Evolutionary conservation across 2,888 invertebrate genomes (phyloP).

Genomic region (Xestia c-nigrum): DNA sequence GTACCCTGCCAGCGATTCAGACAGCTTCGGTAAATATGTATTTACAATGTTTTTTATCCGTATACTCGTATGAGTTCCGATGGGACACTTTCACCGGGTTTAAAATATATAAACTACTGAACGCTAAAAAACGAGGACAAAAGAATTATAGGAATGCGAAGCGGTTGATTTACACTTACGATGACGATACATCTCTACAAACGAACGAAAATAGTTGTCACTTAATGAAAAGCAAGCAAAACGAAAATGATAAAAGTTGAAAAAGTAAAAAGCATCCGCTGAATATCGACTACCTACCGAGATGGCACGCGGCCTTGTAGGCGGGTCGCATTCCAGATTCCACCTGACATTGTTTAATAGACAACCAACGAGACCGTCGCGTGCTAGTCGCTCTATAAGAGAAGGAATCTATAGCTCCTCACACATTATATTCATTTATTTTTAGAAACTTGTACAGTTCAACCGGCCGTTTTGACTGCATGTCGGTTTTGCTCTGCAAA

Average conservation of each 20-base stretch:
- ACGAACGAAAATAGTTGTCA: conserved; percentile 43
- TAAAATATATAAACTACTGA: not conserved
- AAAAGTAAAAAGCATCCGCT: conserved; percentile 61
- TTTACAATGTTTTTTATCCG: conserved; percentile 12
- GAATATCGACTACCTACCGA: conserved; percentile 71
- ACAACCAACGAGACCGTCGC: conserved; percentile 69
- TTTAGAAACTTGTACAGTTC: conserved; percentile 55
- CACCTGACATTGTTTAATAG: conserved; percentile 85
- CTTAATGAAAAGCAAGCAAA: conserved; percentile 51
- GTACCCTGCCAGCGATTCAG: conserved; percentile 88
- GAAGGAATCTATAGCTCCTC: conserved; percentile 63
- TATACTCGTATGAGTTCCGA: not conserved
- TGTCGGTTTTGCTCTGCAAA: conserved; percentile 44
- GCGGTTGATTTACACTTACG: conserved; percentile 25
- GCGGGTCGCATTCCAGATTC: conserved; percentile 88
- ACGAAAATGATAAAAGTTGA: conserved; percentile 63
- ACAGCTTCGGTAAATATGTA: conserved; percentile 88
- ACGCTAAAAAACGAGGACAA: not conserved
- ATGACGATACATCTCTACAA: conserved; percentile 32
- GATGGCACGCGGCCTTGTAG: conserved; percentile 86
- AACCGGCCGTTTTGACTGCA: conserved; percentile 47
- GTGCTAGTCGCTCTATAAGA: conserved; percentile 66
- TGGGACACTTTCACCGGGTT: not conserved
- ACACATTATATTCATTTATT: conserved; percentile 54
- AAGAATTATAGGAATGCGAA: conserved; percentile 16